Evolutionary conservation across 1,140 invertebrate species (phyloP).

Genomic region (Tetramorium parvispinum): DNA sequence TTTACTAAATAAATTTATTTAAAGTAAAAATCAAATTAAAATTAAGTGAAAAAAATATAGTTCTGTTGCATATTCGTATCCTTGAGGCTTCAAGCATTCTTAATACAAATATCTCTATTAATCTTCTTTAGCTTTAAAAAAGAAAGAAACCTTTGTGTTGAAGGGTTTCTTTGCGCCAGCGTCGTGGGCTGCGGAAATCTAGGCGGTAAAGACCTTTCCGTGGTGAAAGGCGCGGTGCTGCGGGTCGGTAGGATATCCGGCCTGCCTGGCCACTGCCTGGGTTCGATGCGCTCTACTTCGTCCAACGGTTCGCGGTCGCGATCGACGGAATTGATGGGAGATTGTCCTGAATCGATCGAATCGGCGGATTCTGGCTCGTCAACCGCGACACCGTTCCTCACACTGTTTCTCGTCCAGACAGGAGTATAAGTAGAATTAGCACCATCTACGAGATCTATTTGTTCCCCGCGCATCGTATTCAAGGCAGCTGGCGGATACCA

Average conservation of each 20-base stretch:
- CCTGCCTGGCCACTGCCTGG: constrained; percentile 73
- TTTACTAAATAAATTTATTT: not conserved
- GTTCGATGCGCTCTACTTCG: constrained; percentile 79
- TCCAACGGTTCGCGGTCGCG: constrained; percentile 73
- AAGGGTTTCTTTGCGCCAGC: constrained; percentile 75
- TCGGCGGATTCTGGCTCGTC: constrained; percentile 18
- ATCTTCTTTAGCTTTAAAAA: not conserved
- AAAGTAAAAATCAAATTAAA: not conserved
- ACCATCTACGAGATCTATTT: constrained; percentile 74
- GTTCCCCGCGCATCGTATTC: constrained; percentile 75
- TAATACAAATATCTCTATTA: not conserved
- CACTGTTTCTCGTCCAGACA: constrained; percentile 64
- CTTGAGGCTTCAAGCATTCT: not conserved
- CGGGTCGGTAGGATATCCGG: constrained; percentile 69
- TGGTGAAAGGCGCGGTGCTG: constrained; percentile 63
- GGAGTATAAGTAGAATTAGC: constrained; percentile 50
- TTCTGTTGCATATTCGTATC: not conserved
- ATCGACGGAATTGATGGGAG: constrained; percentile 52
- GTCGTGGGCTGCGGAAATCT: constrained; percentile 68
- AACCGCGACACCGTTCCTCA: constrained; percentile 27
- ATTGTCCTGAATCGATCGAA: constrained; percentile 30
- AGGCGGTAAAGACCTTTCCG: constrained; percentile 59
- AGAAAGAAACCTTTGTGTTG: constrained; percentile 74
- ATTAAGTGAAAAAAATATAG: not conserved
- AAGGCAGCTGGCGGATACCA: constrained; percentile 57